Evolutionary conservation across 2,888 invertebrate genomes (phyloP).

Genomic region (Acanthosepion esculentum): DNA sequence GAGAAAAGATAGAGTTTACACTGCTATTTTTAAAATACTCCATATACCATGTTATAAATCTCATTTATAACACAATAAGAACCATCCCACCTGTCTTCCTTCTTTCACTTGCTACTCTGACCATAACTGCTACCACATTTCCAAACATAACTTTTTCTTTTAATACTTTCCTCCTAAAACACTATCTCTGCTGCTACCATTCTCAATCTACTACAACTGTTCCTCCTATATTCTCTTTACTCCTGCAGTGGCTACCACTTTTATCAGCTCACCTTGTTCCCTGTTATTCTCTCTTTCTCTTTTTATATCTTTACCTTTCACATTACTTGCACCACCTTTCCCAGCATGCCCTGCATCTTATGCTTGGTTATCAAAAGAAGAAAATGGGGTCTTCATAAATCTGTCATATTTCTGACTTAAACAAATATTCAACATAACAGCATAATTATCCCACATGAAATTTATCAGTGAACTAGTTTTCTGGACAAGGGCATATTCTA

Average conservation of each 20-base stretch:
- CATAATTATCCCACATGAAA: not conserved
- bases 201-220: not conserved
- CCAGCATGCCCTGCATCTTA: not conserved
- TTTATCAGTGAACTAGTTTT: not conserved
- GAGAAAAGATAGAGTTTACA: not conserved
- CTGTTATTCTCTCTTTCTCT: not conserved
- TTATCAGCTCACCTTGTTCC: not conserved
- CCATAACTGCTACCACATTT: not conserved
- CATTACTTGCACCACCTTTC: not conserved
- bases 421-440: not conserved
- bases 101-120: not conserved
- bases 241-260: not conserved
- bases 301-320: not conserved
- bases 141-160: not conserved
- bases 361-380: not conserved
- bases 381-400: constrained; percentile 22
- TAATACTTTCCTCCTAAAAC: not conserved
- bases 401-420: constrained; percentile 20
- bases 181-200: not conserved
- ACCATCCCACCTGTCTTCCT: not conserved
- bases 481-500: not conserved
- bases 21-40: not conserved
- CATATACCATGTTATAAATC: not conserved
- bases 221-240: not conserved
- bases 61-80: not conserved